Percentiles rank a stretch among this genome's conserved stretches.
phyloP scores from a whole-genome alignment of 1,140 invertebrate genomes.

The Parapsyche elsis region DNA sequence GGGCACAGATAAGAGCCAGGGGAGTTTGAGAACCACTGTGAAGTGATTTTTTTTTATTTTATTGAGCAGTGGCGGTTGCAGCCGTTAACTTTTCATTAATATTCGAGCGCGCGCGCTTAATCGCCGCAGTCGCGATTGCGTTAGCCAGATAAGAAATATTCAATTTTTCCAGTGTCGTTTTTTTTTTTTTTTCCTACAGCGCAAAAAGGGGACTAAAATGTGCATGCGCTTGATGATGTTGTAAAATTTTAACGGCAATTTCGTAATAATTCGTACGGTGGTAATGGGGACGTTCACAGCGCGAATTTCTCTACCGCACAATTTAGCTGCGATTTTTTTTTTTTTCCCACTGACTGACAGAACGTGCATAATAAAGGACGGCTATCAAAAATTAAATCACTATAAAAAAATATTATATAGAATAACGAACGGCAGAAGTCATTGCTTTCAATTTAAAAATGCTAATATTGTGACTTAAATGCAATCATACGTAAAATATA shows the following conservation, averaged over 20 bases:
- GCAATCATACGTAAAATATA: too few species aligned
- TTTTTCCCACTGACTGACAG: not conserved
- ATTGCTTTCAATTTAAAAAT: too few species aligned
- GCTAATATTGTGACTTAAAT: too few species aligned
- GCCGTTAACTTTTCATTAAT: conserved; percentile 40
- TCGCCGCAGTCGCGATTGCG: not conserved
- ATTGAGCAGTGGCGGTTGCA: not conserved
- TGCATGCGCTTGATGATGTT: conserved; percentile 27
- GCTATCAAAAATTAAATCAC: too few species aligned
- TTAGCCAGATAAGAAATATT: conserved; percentile 19
- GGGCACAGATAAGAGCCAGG: not conserved
- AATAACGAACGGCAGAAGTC: too few species aligned
- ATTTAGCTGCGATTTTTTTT: conserved; percentile 8
- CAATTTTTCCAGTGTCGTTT: conserved; percentile 24
- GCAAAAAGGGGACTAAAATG: not conserved
- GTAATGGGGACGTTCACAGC: not conserved
- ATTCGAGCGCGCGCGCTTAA: not conserved
- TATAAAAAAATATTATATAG: too few species aligned
- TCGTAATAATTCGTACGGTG: conserved; percentile 21
- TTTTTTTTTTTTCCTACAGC: not conserved
- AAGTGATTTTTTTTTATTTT: conserved; percentile 8
- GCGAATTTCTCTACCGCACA: conserved; percentile 5
- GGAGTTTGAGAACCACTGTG: not conserved
- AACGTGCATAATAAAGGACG: too few species aligned
- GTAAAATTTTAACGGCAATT: conserved; percentile 28